Conservation (phyloP, 2,113 vertebrate genomes). For the Struthidea cinerea region DNA sequence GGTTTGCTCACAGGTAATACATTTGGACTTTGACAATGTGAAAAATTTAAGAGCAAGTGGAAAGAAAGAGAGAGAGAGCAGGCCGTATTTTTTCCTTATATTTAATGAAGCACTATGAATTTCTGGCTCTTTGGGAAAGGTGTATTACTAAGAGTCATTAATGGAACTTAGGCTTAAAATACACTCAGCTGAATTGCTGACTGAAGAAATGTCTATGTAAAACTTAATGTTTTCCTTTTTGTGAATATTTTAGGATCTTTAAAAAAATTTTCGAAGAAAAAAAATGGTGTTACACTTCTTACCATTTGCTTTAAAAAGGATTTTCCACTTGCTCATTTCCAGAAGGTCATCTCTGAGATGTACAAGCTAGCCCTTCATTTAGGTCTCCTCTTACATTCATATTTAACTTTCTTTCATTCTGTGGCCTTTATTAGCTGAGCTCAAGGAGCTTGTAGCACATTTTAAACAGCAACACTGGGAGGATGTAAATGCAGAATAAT, state of each 20-base stretch:
- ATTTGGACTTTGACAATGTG: slow-evolving; percentile 26
- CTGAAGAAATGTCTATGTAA: slow-evolving; percentile 29
- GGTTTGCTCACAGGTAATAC: slow-evolving; percentile 16
- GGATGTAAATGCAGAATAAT: slow-evolving; percentile 99
- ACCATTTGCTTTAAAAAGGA: slow-evolving; percentile 65
- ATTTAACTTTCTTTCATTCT: slow-evolving; percentile 81
- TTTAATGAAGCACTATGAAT: slow-evolving; percentile 57
- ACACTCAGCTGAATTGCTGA: slow-evolving; percentile 42
- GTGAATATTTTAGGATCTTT: slow-evolving; percentile 60
- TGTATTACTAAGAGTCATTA: slow-evolving; percentile 59
- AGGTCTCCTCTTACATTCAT: slow-evolving; percentile 80
- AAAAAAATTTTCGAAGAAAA: slow-evolving; percentile 23
- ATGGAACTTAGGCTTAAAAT: slow-evolving; percentile 49
- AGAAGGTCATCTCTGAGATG: slow-evolving; percentile 74
- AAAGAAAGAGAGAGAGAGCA: neutral
- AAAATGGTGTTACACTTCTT: slow-evolving; percentile 28
- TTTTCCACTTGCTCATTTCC: slow-evolving; percentile 51
- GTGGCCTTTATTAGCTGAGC: slow-evolving; percentile 86
- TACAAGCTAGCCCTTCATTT: slow-evolving; percentile 74
- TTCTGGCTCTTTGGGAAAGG: slow-evolving; percentile 49
- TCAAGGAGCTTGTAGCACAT: slow-evolving; percentile 82
- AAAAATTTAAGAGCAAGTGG: slow-evolving; percentile 39
- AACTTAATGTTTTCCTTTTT: slow-evolving; percentile 56
- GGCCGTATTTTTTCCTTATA: neutral
- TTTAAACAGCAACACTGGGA: slow-evolving; percentile 86